A percentile compares a stretch with the other conserved stretches of the same genome.
These are phyloP conservation scores for Beroe forskalii DNA, from an alignment of 37 sponge, comb jelly and placozoan species.

Conservation along the genomic window DNA sequence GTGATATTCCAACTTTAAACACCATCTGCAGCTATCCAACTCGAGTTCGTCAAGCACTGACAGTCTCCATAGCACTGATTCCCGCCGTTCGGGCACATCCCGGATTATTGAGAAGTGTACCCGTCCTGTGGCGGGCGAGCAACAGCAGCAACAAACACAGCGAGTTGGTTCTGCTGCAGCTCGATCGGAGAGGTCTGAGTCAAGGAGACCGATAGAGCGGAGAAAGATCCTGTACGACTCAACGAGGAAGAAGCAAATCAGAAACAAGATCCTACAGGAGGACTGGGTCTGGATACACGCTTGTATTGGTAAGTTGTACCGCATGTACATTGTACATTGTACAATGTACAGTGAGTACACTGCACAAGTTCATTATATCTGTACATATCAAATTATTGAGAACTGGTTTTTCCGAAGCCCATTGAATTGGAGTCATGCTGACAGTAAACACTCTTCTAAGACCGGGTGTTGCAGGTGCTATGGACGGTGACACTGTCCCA, in stretches of 20 bases:
- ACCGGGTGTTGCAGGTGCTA: constrained; percentile 1
- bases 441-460: neutral
- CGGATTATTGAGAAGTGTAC: constrained; percentile 57
- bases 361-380: neutral
- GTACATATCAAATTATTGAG: too few species aligned
- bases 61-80: constrained; percentile 52
- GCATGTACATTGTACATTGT: neutral
- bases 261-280: constrained; percentile 41
- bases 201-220: neutral
- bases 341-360: neutral
- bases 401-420: too few species aligned
- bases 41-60: constrained; percentile 48
- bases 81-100: constrained; percentile 39
- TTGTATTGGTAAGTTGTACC: constrained; percentile 59
- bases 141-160: neutral
- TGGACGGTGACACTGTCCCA: constrained; percentile 38
- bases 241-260: constrained; percentile 46
- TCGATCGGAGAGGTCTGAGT: neutral
- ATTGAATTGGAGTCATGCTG: too few species aligned
- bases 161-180: neutral
- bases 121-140: neutral
- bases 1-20: too few species aligned
- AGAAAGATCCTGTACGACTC: neutral
- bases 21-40: constrained; percentile 55
- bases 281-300: constrained; percentile 65